These are phyloP conservation scores for Leucoraja erinaceus DNA, from an alignment of 2,113 vertebrate species.

Conservation along the genomic window DNA sequence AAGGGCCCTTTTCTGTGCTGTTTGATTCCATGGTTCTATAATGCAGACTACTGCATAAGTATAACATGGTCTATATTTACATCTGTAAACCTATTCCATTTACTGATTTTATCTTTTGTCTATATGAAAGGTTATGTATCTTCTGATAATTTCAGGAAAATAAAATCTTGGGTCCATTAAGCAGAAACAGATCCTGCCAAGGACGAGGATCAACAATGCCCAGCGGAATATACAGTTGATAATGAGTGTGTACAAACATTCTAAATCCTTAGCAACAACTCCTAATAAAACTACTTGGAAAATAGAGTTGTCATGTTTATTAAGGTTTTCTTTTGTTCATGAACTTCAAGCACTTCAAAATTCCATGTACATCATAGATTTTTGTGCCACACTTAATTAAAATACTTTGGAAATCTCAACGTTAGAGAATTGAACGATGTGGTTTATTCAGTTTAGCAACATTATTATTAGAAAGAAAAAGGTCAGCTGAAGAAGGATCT, in stretches of 20 bases:
- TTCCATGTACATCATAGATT: not conserved
- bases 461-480: not conserved
- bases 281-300: not conserved
- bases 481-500: no score
- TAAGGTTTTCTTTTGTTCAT: not conserved
- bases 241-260: not conserved
- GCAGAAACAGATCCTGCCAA: not conserved
- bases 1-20: no score
- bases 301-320: not conserved
- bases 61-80: not conserved
- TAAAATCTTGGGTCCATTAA: not conserved
- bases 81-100: not conserved
- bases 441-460: not conserved
- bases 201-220: not conserved
- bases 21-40: no score
- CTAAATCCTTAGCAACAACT: not conserved
- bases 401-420: not conserved
- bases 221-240: not conserved
- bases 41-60: not conserved
- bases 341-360: not conserved
- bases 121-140: not conserved
- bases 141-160: not conserved
- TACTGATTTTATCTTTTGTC: not conserved
- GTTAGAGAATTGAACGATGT: not conserved
- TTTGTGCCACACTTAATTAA: not conserved